Evolutionary conservation across 2,888 invertebrate genomes (phyloP).

Genomic region (Cerceris rybyensis): DNA sequence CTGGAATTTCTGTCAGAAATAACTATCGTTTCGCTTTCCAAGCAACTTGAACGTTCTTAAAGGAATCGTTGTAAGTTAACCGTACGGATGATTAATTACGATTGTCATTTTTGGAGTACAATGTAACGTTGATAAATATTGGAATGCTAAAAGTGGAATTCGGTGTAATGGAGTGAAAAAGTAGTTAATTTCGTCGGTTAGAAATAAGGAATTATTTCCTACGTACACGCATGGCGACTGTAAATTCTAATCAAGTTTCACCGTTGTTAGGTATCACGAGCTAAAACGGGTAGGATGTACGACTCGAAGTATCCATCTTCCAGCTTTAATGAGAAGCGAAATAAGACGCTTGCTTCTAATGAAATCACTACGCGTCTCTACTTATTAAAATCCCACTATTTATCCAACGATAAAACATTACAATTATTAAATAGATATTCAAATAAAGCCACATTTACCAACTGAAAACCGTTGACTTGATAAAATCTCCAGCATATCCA

Average conservation of each 20-base stretch:
- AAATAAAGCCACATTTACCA: too few species aligned
- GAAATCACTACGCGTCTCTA: slow-evolving; percentile 42
- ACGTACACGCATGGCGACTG: slow-evolving; percentile 22
- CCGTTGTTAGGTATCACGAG: slow-evolving; percentile 38
- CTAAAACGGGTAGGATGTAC: slow-evolving; percentile 15
- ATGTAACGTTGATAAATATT: too few species aligned
- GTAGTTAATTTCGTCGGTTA: not conserved
- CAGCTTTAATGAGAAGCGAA: slow-evolving; percentile 57
- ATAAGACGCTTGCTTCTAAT: slow-evolving; percentile 38
- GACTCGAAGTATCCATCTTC: slow-evolving; percentile 49
- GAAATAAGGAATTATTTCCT: not conserved
- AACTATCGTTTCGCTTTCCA: too few species aligned
- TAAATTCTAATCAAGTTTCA: slow-evolving; percentile 61
- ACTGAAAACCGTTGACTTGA: too few species aligned
- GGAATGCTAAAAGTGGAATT: not conserved
- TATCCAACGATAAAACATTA: slow-evolving; percentile 37
- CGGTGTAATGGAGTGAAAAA: not conserved
- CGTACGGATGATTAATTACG: too few species aligned
- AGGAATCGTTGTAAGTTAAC: too few species aligned
- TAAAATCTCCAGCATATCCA: too few species aligned
- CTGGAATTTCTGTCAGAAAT: too few species aligned
- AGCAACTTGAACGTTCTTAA: too few species aligned
- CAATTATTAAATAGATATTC: not conserved
- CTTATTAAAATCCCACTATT: slow-evolving; percentile 37
- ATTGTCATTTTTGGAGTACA: too few species aligned